Evolutionary conservation across 92 coral and sea anemone species (phyloP).

Genomic region (Phenganax subtilis): DNA sequence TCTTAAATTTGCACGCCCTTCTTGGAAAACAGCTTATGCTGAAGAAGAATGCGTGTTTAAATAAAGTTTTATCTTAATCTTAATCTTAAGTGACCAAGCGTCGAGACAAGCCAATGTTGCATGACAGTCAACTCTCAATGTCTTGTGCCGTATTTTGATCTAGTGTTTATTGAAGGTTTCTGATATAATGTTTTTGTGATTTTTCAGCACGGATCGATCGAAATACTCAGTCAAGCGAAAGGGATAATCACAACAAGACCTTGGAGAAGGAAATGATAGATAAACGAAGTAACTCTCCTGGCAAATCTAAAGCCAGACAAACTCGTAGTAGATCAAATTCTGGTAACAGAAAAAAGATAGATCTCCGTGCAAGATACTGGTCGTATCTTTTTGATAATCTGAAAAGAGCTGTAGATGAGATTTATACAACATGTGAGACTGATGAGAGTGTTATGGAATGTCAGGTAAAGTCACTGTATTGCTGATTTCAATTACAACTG

Average conservation of each 20-base stretch:
- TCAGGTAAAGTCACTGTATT: slow-evolving; percentile 56
- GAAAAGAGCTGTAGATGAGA: slow-evolving; percentile 96
- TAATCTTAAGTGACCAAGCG: no score
- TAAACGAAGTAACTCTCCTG: slow-evolving; percentile 27
- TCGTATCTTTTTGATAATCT: slow-evolving; percentile 93
- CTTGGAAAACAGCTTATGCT: no score
- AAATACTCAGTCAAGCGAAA: slow-evolving; percentile 4
- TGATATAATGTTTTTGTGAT: neutral
- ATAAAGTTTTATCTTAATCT: no score
- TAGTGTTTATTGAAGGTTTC: neutral
- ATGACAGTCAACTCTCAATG: no score
- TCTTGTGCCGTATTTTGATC: no score
- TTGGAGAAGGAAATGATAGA: slow-evolving; percentile 17
- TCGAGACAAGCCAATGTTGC: no score
- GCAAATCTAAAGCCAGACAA: slow-evolving; percentile 12
- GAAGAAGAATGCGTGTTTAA: no score
- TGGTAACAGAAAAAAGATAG: slow-evolving; percentile 71
- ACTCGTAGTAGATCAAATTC: slow-evolving; percentile 43
- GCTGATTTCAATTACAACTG: no score
- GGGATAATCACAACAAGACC: neutral
- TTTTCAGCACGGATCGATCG: slow-evolving; percentile 15
- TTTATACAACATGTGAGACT: slow-evolving; percentile 88
- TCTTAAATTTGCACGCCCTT: no score
- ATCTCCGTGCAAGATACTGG: slow-evolving; percentile 94
- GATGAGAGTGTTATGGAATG: slow-evolving; percentile 95